Evolutionary conservation across 2,113 vertebrate species (phyloP), one percentile per base, ranked within the genome.

Genomic region (Oncorhynchus tshawytscha): DNA sequence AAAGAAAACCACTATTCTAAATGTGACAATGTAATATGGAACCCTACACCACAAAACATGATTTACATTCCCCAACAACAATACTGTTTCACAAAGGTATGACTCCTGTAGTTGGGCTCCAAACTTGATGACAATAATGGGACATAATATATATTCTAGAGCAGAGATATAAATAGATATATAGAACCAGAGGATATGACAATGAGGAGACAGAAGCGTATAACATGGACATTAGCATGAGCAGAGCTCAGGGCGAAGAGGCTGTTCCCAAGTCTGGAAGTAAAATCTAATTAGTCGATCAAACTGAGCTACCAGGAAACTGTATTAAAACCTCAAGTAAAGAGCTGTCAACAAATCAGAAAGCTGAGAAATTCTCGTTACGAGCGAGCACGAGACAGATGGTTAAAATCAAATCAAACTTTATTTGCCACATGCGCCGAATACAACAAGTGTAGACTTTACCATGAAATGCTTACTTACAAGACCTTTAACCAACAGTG

Each of bases 261-360:
- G 45, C 67, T 74, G 78, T 80, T 67, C 70, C 78, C 34, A 3
- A 18, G 49, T 67, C 76, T 67, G 16, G 51, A 24, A 64, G 72
- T n/a, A 45, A 45, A 80, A 64, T 51, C 31, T 4, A 68, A 79
- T 60, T 74, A 15, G 20, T 8, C 12, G 29, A 29, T 62, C 70
- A 74, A 69, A 77, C 60, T 25, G 6, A 64, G 29, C 6, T 11
- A 48, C 7, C 2, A 27, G 12, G 72, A 57, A 27, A 51, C 22
- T 13, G 34, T 18, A 4, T 49, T 54, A n/a, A 72, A 72, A 71
- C 15, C 62, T 45, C 39, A 45, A 45, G 16, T 27, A 48, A 70
- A 66, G 24, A 54, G 22, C 59, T 48, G 22, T 67, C 51, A 75
- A 27, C 70, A 24, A 74, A 74, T 64, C 62, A 27, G 31, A 24